Evolutionary conservation across 2,888 invertebrate species (phyloP).

Genomic region (Blastobasis lacticolella): DNA sequence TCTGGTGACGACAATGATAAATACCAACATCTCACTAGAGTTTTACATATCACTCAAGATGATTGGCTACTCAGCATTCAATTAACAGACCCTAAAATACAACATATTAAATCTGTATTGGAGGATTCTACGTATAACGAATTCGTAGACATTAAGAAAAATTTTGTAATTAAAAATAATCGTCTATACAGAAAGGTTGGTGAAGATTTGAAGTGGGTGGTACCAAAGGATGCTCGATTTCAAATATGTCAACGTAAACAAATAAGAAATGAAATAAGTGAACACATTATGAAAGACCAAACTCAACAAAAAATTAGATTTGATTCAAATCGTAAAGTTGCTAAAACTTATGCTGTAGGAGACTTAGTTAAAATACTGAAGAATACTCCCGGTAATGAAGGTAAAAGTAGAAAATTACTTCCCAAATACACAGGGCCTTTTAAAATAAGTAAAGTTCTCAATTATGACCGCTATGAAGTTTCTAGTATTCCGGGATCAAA

Average conservation of each 20-base stretch:
- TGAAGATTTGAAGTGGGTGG: slow-evolving; percentile 14
- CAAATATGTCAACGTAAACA: slow-evolving; percentile 13
- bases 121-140: slow-evolving; percentile 13
- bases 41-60: slow-evolving; percentile 2
- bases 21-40: not conserved
- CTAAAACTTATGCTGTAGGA: no score
- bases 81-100: slow-evolving; percentile 8
- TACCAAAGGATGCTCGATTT: slow-evolving; percentile 18
- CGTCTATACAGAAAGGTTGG: slow-evolving; percentile 8
- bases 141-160: slow-evolving; percentile 1
- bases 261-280: slow-evolving; percentile 2
- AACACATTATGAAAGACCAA: slow-evolving; percentile 2
- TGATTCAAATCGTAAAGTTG: no score
- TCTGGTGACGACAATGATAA: not conserved
- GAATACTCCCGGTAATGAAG: no score
- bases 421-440: no score
- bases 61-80: slow-evolving; percentile 16
- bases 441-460: not conserved
- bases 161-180: slow-evolving; percentile 8
- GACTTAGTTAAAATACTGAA: no score
- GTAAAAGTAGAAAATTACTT: no score
- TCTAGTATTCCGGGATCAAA: slow-evolving; percentile 8
- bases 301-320: not conserved
- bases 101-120: slow-evolving; percentile 10
- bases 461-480: slow-evolving; percentile 12